Evolutionary conservation across 2,888 invertebrate genomes (phyloP).

Genomic region (Drosophila nigritarsus): DNA sequence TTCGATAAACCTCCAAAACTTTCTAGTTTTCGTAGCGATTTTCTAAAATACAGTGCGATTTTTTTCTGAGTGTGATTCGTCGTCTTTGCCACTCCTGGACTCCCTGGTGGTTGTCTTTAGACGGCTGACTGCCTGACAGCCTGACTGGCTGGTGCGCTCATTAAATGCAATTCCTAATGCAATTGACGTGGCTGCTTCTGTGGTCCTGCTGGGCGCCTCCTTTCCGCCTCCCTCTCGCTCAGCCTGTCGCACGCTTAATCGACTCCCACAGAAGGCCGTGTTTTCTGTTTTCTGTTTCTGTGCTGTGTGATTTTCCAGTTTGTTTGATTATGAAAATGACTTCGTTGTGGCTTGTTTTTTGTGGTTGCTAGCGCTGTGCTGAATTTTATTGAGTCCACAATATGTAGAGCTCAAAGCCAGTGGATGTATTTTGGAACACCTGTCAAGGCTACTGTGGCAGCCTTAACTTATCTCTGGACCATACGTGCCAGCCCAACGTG

Average conservation of each 20-base stretch:
- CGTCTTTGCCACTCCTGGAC: neutral
- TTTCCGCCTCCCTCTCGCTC: neutral
- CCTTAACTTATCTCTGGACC: conserved; percentile 28
- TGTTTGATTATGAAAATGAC: conserved; percentile 73
- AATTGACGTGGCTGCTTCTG: conserved; percentile 67
- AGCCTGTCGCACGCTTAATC: neutral
- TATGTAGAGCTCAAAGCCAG: conserved; percentile 41
- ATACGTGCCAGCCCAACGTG: conserved; percentile 18
- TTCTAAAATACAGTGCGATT: neutral
- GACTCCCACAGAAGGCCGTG: conserved; percentile 6
- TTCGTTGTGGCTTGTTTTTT: conserved; percentile 37
- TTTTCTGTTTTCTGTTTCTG: conserved; percentile 45
- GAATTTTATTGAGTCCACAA: conserved; percentile 71
- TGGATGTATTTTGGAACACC: conserved; percentile 15
- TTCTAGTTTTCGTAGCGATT: neutral
- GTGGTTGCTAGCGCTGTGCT: conserved; percentile 29
- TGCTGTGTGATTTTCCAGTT: conserved; percentile 54
- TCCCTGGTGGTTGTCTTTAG: neutral
- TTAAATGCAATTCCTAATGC: conserved; percentile 76
- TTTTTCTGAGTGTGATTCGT: neutral
- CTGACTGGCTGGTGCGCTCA: conserved; percentile 43
- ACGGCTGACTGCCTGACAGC: neutral
- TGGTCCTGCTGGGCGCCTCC: conserved; percentile 5
- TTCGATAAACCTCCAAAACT: neutral
- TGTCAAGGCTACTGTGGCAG: conserved; percentile 22